Evolutionary conservation across 2,113 vertebrate species (phyloP).

Genomic region (Menidia beryllina): DNA sequence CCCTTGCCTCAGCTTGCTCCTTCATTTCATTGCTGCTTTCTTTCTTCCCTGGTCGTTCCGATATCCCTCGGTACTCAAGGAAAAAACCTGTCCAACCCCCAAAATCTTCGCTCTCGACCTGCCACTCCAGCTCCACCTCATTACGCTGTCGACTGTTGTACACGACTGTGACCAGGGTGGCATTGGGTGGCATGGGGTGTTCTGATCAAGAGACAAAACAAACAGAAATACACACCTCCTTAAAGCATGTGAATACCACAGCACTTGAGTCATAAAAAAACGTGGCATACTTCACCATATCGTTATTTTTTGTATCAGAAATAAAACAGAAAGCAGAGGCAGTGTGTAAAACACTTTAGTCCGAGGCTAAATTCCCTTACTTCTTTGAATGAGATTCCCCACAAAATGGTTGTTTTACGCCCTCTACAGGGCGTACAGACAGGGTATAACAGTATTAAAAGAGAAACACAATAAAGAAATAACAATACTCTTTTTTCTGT

Average conservation of each 20-base stretch:
- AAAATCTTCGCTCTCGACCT: slow-evolving; percentile 65
- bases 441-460: too few species aligned
- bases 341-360: too few species aligned
- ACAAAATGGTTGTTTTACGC: too few species aligned
- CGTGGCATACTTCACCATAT: too few species aligned
- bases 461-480: too few species aligned
- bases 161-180: slow-evolving; percentile 84
- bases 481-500: too few species aligned
- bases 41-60: slow-evolving; percentile 45
- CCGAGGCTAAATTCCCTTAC: too few species aligned
- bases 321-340: too few species aligned
- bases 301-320: too few species aligned
- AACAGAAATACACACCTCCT: neutral
- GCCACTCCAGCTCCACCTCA: slow-evolving; percentile 90
- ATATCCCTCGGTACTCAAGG: slow-evolving; percentile 81
- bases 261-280: too few species aligned
- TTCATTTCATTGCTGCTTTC: slow-evolving; percentile 23
- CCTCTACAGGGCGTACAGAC: too few species aligned
- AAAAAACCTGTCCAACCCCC: slow-evolving; percentile 85
- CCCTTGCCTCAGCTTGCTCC: slow-evolving; percentile 11
- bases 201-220: slow-evolving; percentile 63
- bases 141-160: slow-evolving; percentile 82
- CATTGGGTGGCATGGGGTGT: slow-evolving; percentile 88
- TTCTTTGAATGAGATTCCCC: too few species aligned
- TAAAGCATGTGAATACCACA: neutral